These are phyloP conservation scores for Trachelus stipa DNA, from an alignment of 2,888 invertebrate genomes.

Conservation along the genomic window DNA sequence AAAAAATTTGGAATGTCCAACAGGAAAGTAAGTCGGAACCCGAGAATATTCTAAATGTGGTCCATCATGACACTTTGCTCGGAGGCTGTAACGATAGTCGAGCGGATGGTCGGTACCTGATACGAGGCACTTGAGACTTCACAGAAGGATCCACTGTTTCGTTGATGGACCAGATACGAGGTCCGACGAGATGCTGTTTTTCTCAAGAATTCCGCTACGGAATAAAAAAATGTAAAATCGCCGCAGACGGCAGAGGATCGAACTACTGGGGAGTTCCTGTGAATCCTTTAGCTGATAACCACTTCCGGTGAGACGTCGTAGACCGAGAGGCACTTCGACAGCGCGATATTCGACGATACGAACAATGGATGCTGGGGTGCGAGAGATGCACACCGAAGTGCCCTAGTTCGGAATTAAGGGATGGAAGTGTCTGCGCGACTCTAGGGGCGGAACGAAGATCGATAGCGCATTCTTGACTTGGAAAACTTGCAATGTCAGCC, in stretches of 20 bases:
- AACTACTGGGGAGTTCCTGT: background rate
- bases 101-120: background rate
- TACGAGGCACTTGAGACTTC: background rate
- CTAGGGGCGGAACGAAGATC: conserved; percentile 26
- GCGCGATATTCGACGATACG: background rate
- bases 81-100: no score
- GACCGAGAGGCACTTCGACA: background rate
- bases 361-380: background rate
- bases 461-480: conserved; percentile 47
- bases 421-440: background rate
- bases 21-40: background rate
- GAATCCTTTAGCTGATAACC: background rate
- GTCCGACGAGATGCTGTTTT: background rate
- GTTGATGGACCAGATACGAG: background rate
- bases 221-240: background rate
- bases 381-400: conserved; percentile 33
- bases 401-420: conserved; percentile 39
- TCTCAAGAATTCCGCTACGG: background rate
- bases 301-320: background rate
- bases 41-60: background rate
- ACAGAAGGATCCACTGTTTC: background rate
- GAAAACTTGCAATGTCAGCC: conserved; percentile 47
- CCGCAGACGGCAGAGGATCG: background rate
- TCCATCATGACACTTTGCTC: no score
- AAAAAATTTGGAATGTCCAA: background rate